Base-by-base conservation (phyloP, 2,888 invertebrate genomes). In the Pseudanteris insignis region DNA sequence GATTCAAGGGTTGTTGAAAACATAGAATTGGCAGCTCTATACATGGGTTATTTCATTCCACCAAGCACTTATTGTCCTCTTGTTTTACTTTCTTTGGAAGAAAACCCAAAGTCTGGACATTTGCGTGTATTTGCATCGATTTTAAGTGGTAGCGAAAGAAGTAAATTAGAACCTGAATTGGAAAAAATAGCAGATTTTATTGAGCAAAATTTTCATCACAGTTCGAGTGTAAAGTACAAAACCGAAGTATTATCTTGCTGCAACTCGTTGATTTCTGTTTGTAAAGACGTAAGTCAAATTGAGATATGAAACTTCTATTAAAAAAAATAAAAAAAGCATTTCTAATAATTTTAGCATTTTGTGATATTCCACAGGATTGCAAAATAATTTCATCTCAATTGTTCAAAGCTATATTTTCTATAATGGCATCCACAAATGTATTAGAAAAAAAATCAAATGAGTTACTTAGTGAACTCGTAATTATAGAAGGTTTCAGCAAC, bases 21-120 rank as follows among this genome's bases (percentile, higher is more conserved):
- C 71, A 86, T 89, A 26, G 84, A 87, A 71, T 84, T 84, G 36
- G 86, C 89, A 1, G 86, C 89, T 0, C 86, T 89, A 73, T 81
- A 90, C 38, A 84, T 92, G 64, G 92, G 91, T 7, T 87, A 88
- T 72, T 93, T 93, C 80, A 88, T 92, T 33, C 82, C 83, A 0
- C 86, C 88, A 0, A 82, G 84, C 11, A 84, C 86, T 0, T 91
- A 89, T 86, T 87, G 86, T 79, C 85, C 86, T 29, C 78, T 90
- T 2, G 76, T 90, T n/a, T 81, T 89, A 50, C 84, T 87, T 0
- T 85, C 86, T 2, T 79, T 89, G 46, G 86, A 88, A 64, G 83
- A 83, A 41, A 78, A 76, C 15, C 75, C 82, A 7, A 81, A 82
- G 43, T 73, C 76, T 59, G 85, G 85, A 1, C 84, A 85, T 36